Evolutionary conservation across 2,888 invertebrate species (phyloP).

Genomic region (Leucophora obtusa): DNA sequence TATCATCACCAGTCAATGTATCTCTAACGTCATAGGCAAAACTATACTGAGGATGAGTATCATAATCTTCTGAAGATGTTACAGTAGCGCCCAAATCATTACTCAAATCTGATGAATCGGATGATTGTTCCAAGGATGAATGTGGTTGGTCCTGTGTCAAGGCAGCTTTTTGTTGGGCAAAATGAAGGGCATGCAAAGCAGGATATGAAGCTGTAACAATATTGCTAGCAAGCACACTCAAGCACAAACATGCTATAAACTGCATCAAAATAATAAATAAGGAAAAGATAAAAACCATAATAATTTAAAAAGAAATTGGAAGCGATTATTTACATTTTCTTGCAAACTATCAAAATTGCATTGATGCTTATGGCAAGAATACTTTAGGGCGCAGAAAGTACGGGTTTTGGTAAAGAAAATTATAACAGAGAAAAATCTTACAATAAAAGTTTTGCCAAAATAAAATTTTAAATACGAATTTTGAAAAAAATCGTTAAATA

Average conservation of each 20-base stretch:
- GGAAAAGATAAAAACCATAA: not conserved
- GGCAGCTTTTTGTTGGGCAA: conserved; percentile 68
- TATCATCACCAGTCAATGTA: conserved; percentile 79
- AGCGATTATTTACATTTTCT: not conserved
- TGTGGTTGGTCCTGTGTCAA: conserved; percentile 62
- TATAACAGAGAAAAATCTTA: no score
- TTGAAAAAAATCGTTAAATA: no score
- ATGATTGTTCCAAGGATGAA: conserved; percentile 57
- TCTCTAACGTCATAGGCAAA: conserved; percentile 80
- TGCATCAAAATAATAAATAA: conserved; percentile 47
- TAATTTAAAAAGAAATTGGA: not conserved
- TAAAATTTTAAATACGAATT: no score
- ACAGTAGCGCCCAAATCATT: conserved; percentile 67
- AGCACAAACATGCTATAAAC: conserved; percentile 70
- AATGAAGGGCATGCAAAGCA: conserved; percentile 72
- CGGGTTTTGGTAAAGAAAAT: no score
- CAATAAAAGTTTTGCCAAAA: no score
- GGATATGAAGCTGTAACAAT: conserved; percentile 68
- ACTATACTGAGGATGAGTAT: conserved; percentile 79
- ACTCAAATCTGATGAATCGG: conserved; percentile 64
- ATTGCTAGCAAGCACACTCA: conserved; percentile 70
- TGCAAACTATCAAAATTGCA: not conserved
- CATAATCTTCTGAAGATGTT: conserved; percentile 78
- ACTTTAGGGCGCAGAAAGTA: not conserved
- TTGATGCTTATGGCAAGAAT: not conserved